Base-by-base conservation (phyloP, 2,888 invertebrate genomes). In the Campopleginae sp. region DNA sequence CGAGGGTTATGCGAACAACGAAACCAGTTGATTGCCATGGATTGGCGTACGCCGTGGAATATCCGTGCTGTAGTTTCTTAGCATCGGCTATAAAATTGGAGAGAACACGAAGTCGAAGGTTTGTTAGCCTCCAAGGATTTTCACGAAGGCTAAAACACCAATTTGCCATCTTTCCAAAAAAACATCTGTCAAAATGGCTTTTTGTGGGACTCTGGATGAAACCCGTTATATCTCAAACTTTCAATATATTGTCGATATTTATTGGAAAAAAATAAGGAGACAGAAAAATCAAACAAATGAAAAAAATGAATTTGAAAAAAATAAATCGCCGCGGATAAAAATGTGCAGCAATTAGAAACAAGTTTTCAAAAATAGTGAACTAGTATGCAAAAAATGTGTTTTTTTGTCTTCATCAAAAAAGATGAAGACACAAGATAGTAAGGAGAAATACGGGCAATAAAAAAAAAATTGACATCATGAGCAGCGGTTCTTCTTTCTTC, bases 111-210 rank as follows among this genome's bases (percentile, higher is more conserved):
- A 27, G 1, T 42, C 33, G 46, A 44, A 44, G 70, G 44, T 66
- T 42, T n/a, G 31, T 66, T 63, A 51, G 61, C 77, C 44, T 70
- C 77, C 58, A 27, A 86, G 86, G 80, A 82, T 78, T 86, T 65
- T 80, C 86, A 85, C 86, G 84, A 89, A 90, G 89, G 89, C 90
- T 90, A 87, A 88, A 90, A 87, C 87, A 87, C 89, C 89, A 92
- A 92, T 92, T 93, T 92, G 89, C 91, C 88, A 82, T 90, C 72
- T 68, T 84, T 63, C 48, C 90, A 87, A 89, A 89, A 88, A 86
- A 90, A 90, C 90, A 91, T 92, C 91, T 91, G 92, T 92, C 92
- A 92, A 91, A 91, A 91, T 63, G 74, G 86, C 88, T 85, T 89
- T 86, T 85, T 86, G 78, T 38, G 51, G 17, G 61, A 74, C 66